Conservation (phyloP, 1,140 invertebrate genomes). For the Drosophila nikananu region DNA sequence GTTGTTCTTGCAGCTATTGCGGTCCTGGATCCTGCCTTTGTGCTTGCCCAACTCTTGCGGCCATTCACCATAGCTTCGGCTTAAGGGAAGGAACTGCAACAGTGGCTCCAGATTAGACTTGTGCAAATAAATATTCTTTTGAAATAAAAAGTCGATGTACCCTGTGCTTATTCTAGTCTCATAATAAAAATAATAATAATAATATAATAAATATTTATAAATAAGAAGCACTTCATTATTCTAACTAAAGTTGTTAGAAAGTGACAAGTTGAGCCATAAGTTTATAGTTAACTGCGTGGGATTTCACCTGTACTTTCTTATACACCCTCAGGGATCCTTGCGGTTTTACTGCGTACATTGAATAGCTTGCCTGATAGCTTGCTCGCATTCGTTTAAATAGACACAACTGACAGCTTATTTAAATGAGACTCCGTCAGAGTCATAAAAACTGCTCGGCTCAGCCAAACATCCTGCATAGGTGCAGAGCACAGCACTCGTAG, state of each 20-base stretch:
- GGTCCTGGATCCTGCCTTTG: conserved; percentile 35
- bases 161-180: too few relatives aligned
- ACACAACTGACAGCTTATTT: conserved; percentile 61
- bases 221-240: background rate
- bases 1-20: conserved; percentile 36
- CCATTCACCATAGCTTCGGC: background rate
- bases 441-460: conserved; percentile 22
- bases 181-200: background rate
- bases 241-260: background rate
- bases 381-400: conserved; percentile 35
- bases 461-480: conserved; percentile 14
- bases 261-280: background rate
- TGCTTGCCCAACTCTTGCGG: conserved; percentile 18
- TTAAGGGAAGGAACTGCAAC: background rate
- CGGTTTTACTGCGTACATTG: background rate
- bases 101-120: conserved; percentile 1
- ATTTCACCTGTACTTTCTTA: too few relatives aligned
- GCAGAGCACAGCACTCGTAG: background rate
- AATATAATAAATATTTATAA: background rate
- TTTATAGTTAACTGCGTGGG: background rate
- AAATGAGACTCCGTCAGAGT: conserved; percentile 46
- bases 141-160: background rate
- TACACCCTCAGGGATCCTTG: background rate
- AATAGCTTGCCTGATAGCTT: conserved; percentile 6
- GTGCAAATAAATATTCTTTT: conserved; percentile 1